Base-by-base conservation (phyloP, 2,888 invertebrate species). In the Aspidiotus destructor region DNA sequence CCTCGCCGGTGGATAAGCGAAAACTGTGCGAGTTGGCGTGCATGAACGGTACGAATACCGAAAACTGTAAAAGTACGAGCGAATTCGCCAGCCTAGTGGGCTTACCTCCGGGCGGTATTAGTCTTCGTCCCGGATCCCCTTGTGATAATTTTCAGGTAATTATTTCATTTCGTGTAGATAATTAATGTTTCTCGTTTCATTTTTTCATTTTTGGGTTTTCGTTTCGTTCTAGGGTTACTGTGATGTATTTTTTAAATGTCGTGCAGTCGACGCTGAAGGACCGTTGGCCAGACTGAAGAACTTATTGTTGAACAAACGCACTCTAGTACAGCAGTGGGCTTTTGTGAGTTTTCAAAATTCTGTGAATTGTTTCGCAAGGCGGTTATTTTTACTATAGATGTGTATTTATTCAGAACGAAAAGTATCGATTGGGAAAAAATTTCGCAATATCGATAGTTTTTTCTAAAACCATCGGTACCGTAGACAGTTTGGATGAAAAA, bases 201-300 rank as follows among this genome's bases (percentile, higher is more conserved):
- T 48, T n/a, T 6, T 48, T 48, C 48, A 48, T 48, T 13, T n/a
- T n/a, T 48, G 48, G 48, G 48, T 2, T 11, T 48, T 60, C 41
- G 13, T n/a, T 68, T 70, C 71, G 58, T 76, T 76, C 8, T 79
- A 90, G 86, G 98, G 99, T 65, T 99, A 99, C 80, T 99, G 99
- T 81, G 99, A 99, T 81, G 98, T 99, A 72, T 99, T 99, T 81
- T 86, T 94, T 67, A 97, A 96, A 79, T 99, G 99, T 78, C 87
- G 99, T 73, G 93, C 94, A 0, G 97, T 99, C 28, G 98, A 99
- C 80, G 97, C 98, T 0, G 98, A 99, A 75, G 99, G 99, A 8
- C 99, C 99, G 3, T 81, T 99, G 72, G 95, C 94, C 28, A 85
- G 97, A 65, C 84, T 99, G 70, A 98, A 98, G 83, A 98, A 97